Percentiles rank a stretch among this genome's conserved stretches.
Evolutionary conservation across 2,797 vertebrate species (phyloP).

Genomic region (Sebastes flavidus): DNA sequence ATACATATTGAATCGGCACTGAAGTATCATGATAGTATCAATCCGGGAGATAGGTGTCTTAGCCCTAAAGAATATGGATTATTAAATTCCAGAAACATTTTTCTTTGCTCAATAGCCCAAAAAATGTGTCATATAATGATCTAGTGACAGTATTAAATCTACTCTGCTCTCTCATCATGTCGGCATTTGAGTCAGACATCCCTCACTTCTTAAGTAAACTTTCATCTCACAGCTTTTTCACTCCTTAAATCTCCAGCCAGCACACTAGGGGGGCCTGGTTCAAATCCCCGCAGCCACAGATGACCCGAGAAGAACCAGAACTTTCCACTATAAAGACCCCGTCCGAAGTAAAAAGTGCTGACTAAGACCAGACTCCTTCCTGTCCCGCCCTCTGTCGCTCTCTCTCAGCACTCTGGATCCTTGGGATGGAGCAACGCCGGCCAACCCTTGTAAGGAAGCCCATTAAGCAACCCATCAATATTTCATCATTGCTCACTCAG

Average conservation of each 20-base stretch:
- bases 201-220: slow-evolving; percentile 44
- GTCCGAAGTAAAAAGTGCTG: slow-evolving; percentile 65
- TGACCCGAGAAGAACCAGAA: slow-evolving; percentile 54
- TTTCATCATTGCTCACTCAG: slow-evolving; percentile 83
- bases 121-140: background rate
- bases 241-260: slow-evolving; percentile 29
- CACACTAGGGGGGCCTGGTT: slow-evolving; percentile 23
- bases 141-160: background rate
- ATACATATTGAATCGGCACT: too few relatives aligned
- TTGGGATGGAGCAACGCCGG: slow-evolving; percentile 48
- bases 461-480: slow-evolving; percentile 86
- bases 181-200: slow-evolving; percentile 24
- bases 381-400: slow-evolving; percentile 43
- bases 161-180: slow-evolving; percentile 10
- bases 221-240: slow-evolving; percentile 17
- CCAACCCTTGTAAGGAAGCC: slow-evolving; percentile 76
- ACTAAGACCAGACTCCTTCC: slow-evolving; percentile 66
- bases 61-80: background rate
- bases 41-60: accelerated
- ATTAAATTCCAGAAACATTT: background rate
- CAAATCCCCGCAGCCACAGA: slow-evolving; percentile 38
- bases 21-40: too few relatives aligned
- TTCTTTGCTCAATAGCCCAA: background rate
- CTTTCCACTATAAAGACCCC: slow-evolving; percentile 49
- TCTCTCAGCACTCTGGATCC: slow-evolving; percentile 58